Conservation (phyloP, 2,888 invertebrate genomes). For the Rotaria socialis region DNA sequence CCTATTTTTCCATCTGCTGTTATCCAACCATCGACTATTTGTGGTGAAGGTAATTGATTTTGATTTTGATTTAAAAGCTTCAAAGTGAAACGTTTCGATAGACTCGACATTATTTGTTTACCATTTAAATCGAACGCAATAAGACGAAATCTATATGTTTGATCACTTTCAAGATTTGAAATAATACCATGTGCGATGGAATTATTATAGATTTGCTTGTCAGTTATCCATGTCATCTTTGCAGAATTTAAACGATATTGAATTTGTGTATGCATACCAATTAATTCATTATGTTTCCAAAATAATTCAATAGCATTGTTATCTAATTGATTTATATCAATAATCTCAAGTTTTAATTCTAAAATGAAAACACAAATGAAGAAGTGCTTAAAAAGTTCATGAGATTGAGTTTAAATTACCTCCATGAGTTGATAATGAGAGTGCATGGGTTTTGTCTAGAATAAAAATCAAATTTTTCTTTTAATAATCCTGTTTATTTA, state of each 20-base stretch:
- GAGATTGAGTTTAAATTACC: background rate
- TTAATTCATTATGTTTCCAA: background rate
- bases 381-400: background rate
- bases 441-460: background rate
- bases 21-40: constrained; percentile 41
- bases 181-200: background rate
- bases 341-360: background rate
- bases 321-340: background rate
- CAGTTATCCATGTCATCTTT: background rate
- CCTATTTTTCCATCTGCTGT: constrained; percentile 19
- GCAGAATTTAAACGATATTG: background rate
- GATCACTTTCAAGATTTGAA: constrained; percentile 22
- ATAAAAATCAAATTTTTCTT: background rate
- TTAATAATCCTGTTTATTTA: background rate
- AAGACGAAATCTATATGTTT: constrained; percentile 40
- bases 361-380: background rate
- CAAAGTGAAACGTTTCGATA: constrained; percentile 20
- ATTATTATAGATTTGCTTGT: background rate
- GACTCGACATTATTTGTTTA: background rate
- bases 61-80: background rate
- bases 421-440: background rate
- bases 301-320: constrained; percentile 16
- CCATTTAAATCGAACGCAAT: constrained; percentile 1
- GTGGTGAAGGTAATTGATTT: background rate
- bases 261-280: background rate